Evolutionary conservation across 2,113 vertebrate species (phyloP).

Genomic region (Oncorhynchus kisutch): DNA sequence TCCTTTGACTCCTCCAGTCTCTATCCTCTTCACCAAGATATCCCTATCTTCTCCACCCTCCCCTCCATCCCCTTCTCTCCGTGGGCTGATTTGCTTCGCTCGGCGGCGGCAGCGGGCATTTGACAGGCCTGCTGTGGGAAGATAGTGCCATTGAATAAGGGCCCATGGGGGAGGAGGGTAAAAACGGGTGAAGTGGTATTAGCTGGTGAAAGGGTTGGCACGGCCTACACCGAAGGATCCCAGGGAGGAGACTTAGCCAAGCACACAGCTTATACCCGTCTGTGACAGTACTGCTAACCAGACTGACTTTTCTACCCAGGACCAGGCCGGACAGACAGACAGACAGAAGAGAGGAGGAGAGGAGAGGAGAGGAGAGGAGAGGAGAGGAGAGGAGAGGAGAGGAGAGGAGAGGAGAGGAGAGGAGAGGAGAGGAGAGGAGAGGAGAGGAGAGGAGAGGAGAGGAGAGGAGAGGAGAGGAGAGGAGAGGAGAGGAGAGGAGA

Average conservation of each 20-base stretch:
- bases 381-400: conserved; percentile 1
- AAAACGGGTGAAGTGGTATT: conserved; percentile 39
- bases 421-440: neutral
- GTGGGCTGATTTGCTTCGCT: conserved; percentile 63
- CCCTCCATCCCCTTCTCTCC: conserved; percentile 29
- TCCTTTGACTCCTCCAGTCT: conserved; percentile 13
- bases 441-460: conserved; percentile 9
- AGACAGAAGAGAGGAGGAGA: neutral
- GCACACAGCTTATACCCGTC: conserved; percentile 31
- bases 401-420: neutral
- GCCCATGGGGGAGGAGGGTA: conserved; percentile 37
- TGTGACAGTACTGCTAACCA: conserved; percentile 15
- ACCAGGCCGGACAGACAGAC: conserved; percentile 21
- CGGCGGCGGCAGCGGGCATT: conserved; percentile 59
- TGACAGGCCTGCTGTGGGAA: conserved; percentile 71
- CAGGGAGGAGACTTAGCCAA: conserved; percentile 23
- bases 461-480: conserved; percentile 10
- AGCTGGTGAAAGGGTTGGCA: conserved; percentile 66
- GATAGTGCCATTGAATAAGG: conserved; percentile 73
- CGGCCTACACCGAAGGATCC: conserved; percentile 33
- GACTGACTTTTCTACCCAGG: conserved; percentile 41
- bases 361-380: conserved; percentile 2
- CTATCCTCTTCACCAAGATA: neutral
- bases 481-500: neutral
- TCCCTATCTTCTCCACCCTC: conserved; percentile 12